Conservation (phyloP, 2,113 vertebrate genomes). For the Rallus limicola region DNA sequence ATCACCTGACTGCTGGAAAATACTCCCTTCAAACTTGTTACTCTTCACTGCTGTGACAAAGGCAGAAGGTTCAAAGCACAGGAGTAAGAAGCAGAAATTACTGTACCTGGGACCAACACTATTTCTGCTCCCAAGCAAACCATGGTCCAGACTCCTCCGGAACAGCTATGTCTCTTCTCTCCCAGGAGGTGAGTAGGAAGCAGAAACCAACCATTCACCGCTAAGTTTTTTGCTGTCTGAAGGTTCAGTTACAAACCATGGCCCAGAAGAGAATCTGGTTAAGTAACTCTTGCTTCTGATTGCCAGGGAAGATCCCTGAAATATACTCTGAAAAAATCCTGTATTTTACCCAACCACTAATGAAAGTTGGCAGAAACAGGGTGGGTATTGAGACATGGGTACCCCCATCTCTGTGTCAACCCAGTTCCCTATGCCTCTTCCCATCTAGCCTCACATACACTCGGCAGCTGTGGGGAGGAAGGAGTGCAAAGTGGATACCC, state of each 20-base stretch:
- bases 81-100: background rate
- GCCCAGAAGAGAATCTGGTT: background rate
- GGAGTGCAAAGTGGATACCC: background rate
- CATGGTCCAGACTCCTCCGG: background rate
- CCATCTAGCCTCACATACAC: background rate
- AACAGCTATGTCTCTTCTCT: background rate
- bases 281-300: background rate
- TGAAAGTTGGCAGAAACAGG: background rate
- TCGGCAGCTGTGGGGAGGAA: background rate
- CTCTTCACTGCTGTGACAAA: background rate
- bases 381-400: fast-evolving
- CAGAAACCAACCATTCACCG: background rate
- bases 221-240: no score
- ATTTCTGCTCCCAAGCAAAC: background rate
- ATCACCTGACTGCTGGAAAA: background rate
- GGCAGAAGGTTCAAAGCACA: background rate
- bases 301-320: background rate
- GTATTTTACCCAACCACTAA: background rate
- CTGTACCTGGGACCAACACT: background rate
- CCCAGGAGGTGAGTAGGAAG: background rate
- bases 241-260: no score
- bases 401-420: background rate
- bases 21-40: background rate
- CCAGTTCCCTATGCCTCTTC: background rate
- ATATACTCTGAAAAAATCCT: background rate